Evolutionary conservation across 2,113 vertebrate species (phyloP).

Genomic region (Strix aluco): DNA sequence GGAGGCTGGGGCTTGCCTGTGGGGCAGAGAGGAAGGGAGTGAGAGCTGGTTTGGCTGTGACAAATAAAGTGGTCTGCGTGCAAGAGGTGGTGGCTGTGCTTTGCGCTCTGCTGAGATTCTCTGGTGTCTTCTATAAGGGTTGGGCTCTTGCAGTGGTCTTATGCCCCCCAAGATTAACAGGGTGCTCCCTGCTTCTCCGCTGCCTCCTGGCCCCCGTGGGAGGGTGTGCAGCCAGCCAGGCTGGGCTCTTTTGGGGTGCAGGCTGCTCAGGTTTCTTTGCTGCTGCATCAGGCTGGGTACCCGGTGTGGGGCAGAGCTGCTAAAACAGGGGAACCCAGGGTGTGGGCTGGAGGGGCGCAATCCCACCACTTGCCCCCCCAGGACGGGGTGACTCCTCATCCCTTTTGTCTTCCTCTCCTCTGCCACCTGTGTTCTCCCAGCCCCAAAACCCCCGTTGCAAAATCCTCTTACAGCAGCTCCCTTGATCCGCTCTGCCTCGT

Average conservation of each 20-base stretch:
- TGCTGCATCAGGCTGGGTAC: neutral
- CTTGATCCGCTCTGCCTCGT: slow-evolving; percentile 31
- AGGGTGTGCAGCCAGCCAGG: neutral
- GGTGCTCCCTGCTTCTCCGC: neutral
- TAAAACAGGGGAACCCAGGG: neutral
- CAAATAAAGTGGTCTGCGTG: neutral
- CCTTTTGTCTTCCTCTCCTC: slow-evolving; percentile 4
- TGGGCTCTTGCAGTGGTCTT: accelerated
- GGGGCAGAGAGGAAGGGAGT: neutral
- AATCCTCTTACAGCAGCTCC: slow-evolving; percentile 43
- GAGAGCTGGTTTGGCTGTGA: neutral
- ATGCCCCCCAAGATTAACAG: neutral
- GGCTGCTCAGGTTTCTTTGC: neutral
- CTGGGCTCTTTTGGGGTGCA: neutral
- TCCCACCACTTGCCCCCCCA: accelerated
- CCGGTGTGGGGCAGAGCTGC: neutral
- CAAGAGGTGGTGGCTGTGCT: neutral
- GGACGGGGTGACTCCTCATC: accelerated
- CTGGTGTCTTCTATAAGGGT: neutral
- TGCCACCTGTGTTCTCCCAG: slow-evolving; percentile 3
- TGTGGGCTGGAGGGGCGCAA: neutral
- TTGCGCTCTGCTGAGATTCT: neutral
- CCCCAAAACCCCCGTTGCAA: neutral
- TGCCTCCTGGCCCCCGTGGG: accelerated
- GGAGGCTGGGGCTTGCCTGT: accelerated